Conservation (phyloP, 2,797 vertebrate species). For the Sparidentex hasta region DNA sequence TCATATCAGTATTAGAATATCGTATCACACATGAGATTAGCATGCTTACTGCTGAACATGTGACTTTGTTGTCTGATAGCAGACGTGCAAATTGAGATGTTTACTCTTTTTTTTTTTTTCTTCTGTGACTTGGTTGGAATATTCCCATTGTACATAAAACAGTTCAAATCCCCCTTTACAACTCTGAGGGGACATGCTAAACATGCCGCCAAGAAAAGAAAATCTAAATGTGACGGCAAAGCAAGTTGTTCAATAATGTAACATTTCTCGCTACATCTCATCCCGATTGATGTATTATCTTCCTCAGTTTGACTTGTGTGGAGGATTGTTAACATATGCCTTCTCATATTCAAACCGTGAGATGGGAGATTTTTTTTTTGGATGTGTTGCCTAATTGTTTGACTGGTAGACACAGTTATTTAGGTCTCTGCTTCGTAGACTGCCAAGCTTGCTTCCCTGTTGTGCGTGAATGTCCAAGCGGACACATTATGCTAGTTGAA, state of each 20-base stretch:
- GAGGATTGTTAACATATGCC: conserved; percentile 28
- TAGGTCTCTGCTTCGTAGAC: conserved; percentile 1
- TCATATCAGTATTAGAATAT: background rate
- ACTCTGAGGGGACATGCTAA: conserved; percentile 35
- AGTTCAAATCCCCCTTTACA: conserved; percentile 22
- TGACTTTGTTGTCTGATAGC: conserved; percentile 10
- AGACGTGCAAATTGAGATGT: conserved; percentile 38
- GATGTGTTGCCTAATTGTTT: conserved; percentile 24
- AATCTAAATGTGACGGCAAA: conserved; percentile 49
- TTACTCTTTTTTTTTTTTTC: background rate
- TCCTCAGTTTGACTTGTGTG: conserved; percentile 30
- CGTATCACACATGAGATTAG: conserved; percentile 10
- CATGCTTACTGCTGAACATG: background rate
- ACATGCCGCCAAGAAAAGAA: conserved; percentile 37
- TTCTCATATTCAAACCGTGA: conserved; percentile 32
- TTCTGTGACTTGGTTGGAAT: conserved; percentile 11
- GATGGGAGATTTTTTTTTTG: conserved; percentile 12
- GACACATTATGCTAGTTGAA: conserved; percentile 17
- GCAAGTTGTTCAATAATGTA: conserved; percentile 56
- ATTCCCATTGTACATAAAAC: conserved; percentile 35
- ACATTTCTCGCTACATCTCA: conserved; percentile 49
- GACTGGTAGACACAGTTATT: conserved; percentile 24
- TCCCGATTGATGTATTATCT: conserved; percentile 35
- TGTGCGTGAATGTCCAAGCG: conserved; percentile 27
- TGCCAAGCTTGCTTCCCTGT: conserved; percentile 33